These are phyloP conservation scores for Microhierax caerulescens DNA, from an alignment of 2,797 vertebrate genomes.

Conservation along the genomic window DNA sequence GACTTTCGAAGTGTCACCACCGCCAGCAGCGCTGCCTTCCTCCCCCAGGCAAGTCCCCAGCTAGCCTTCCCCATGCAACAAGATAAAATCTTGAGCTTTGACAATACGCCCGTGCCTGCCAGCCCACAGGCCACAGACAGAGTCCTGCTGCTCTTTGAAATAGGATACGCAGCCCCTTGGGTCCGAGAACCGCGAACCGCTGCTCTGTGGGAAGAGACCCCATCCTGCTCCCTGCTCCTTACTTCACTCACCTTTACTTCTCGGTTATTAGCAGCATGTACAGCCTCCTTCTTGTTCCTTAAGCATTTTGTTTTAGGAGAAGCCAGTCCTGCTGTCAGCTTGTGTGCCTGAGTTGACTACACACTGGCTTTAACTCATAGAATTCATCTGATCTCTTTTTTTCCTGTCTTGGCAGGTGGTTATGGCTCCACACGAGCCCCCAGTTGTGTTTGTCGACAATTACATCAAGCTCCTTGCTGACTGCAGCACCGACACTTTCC, in stretches of 20 bases:
- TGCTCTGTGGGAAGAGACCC: background rate
- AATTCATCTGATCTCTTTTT: background rate
- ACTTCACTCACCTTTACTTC: background rate
- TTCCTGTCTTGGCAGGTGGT: conserved; percentile 84
- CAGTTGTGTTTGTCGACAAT: conserved; percentile 96
- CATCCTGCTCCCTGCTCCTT: background rate
- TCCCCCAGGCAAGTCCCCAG: background rate
- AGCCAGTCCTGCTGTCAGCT: background rate
- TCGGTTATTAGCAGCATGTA: background rate
- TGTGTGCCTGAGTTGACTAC: background rate
- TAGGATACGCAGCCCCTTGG: background rate
- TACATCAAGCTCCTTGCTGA: conserved; percentile 98
- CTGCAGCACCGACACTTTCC: conserved; percentile 97
- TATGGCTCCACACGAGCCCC: conserved; percentile 96
- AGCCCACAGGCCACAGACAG: background rate
- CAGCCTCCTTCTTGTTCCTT: background rate
- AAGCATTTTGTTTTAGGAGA: background rate
- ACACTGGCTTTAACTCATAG: background rate
- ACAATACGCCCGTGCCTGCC: background rate
- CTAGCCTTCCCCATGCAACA: background rate
- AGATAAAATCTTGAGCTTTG: background rate
- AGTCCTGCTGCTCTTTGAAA: background rate
- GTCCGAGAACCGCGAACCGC: background rate
- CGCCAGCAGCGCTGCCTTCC: background rate
- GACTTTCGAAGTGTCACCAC: background rate